phyloP scores from a whole-genome alignment of 2,113 vertebrate genomes.

The Prochilodus magdalenae region DNA sequence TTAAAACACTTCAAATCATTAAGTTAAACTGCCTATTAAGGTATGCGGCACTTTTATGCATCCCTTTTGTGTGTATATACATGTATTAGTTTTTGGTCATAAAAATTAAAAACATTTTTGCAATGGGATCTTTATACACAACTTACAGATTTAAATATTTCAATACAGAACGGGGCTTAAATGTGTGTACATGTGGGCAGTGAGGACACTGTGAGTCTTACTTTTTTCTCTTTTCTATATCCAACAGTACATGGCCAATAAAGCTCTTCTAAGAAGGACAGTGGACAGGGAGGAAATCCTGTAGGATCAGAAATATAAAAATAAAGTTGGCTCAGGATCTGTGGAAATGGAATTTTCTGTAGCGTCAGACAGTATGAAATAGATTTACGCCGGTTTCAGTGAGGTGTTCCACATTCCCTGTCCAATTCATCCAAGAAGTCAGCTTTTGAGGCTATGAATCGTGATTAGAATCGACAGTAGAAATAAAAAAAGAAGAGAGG shows the following conservation, averaged over 20 bases:
- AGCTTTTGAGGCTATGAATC: neutral
- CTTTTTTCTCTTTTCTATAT: neutral
- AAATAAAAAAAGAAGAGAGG: slow-evolving; percentile 34
- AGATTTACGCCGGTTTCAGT: neutral
- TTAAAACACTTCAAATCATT: too few species aligned
- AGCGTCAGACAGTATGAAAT: neutral
- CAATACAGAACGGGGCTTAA: neutral
- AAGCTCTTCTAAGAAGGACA: slow-evolving; percentile 1
- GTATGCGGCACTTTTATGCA: too few species aligned
- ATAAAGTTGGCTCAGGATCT: slow-evolving; percentile 2
- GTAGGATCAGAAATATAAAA: slow-evolving; percentile 25
- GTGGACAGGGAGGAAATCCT: neutral
- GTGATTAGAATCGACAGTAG: neutral
- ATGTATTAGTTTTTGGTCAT: neutral
- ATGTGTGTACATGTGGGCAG: neutral
- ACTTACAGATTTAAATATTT: neutral
- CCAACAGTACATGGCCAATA: neutral
- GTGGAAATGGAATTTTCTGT: slow-evolving; percentile 8
- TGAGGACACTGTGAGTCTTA: neutral
- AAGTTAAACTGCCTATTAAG: too few species aligned
- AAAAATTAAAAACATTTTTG: too few species aligned
- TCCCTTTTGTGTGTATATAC: neutral
- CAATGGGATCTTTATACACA: too few species aligned
- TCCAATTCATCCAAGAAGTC: neutral
- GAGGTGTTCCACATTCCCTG: neutral